Base-by-base conservation (phyloP, 2,113 vertebrate species). In the Tinamus guttatus region DNA sequence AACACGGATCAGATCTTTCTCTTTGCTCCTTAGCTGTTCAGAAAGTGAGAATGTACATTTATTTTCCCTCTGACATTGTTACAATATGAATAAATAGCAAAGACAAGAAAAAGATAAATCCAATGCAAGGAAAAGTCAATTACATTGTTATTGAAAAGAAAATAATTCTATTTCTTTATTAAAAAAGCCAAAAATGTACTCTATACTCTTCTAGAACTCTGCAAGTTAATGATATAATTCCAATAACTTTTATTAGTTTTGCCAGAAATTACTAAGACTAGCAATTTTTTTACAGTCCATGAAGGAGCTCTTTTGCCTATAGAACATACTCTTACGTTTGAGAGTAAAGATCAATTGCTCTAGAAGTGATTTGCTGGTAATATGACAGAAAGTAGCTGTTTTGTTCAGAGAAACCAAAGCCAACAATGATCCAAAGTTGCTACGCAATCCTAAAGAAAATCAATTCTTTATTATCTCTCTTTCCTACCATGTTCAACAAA, bases 141-240 rank as follows among this genome's bases (percentile, higher is more conserved):
- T 3, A 60, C 71, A 64, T 27, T 63, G 76, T 60, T 64, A 59
- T 11, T 25, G 18, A 18, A 71, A 62, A 74, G 30, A 69, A 28
- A 59, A 63, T 21, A 36, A 4, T 8, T 52, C 1, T 40, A 49
- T 30, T 49, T 47, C 5, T 43, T 40, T 28, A 54, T 28, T 24
- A 2, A 27, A 9, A 58, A 13, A 58, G 30, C 3, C 0, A 1
- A 9, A 43, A 58, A 89, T 49, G 2, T 25, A 18, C 4, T 49
- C 70, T 30, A 0, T 15, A 82, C 3, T 70, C 19, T 65, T 60
- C n/a, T n/a, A 69, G n/a, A 49, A 34, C n/a, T 34, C 45, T 54
- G 25, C 27, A 49, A 24, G 49, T 47, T 68, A n/a, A 45, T 68
- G 30, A 68, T 18, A 24, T 45, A 47, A 32, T 49, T 69, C 45